These are phyloP conservation scores for Phrynocephalus vlangalii DNA, from an alignment of 2,797 vertebrate genomes.

Conservation along the genomic window DNA sequence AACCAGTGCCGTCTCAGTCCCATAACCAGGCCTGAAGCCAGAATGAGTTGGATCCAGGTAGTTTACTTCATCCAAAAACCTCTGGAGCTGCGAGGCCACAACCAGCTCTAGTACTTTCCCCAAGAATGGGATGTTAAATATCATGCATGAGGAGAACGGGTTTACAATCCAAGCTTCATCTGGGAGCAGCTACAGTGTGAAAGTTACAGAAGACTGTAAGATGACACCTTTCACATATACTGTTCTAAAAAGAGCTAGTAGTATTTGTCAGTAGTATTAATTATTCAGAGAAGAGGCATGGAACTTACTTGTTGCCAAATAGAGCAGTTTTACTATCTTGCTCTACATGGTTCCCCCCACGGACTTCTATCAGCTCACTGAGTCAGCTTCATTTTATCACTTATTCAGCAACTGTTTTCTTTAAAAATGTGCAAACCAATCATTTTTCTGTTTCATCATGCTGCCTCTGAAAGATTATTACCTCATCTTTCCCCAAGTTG, in stretches of 20 bases:
- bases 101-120: no score
- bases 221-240: not conserved
- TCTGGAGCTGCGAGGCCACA: no score
- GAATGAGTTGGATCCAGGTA: no score
- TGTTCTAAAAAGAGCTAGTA: not conserved
- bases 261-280: not conserved
- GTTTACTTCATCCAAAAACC: no score
- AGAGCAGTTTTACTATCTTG: not conserved
- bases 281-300: not conserved
- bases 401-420: conserved; percentile 16
- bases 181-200: not conserved
- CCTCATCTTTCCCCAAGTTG: conserved; percentile 4
- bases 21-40: not conserved
- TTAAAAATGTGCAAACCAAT: not conserved
- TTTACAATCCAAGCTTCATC: not conserved
- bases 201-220: not conserved
- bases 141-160: no score
- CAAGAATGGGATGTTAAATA: not conserved
- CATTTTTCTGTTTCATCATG: not conserved
- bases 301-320: not conserved
- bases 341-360: not conserved
- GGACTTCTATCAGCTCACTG: not conserved
- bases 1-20: not conserved
- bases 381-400: conserved; percentile 5
- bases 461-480: not conserved